Evolutionary conservation across 2,113 vertebrate genomes (phyloP).

Genomic region (Tupaia tana): DNA sequence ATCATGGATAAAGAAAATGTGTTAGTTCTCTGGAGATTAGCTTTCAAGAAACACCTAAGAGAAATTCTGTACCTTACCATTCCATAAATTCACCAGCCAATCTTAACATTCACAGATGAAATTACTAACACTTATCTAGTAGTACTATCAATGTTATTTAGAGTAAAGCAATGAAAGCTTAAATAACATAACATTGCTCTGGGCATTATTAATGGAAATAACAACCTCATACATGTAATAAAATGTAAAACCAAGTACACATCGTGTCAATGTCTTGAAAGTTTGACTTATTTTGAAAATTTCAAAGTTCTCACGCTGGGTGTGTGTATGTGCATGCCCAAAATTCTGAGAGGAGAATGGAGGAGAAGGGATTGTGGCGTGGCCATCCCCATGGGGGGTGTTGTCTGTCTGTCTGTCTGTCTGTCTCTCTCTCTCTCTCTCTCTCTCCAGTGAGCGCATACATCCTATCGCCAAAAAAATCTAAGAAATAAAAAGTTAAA

Average conservation of each 20-base stretch:
- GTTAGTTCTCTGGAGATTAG: neutral
- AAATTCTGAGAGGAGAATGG: no score
- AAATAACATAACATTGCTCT: slow-evolving; percentile 19
- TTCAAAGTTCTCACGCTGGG: neutral
- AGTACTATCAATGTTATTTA: neutral
- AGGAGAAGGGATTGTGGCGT: no score
- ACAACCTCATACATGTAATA: neutral
- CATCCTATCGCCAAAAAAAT: no score
- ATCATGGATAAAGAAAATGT: neutral
- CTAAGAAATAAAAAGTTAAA: no score
- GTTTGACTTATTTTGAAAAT: neutral
- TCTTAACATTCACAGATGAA: neutral
- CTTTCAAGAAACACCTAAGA: neutral
- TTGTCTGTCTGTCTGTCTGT: no score
- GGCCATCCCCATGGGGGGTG: no score
- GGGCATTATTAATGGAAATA: slow-evolving; percentile 17
- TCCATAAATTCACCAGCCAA: neutral
- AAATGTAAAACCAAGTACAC: neutral
- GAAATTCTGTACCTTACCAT: neutral
- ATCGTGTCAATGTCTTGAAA: neutral
- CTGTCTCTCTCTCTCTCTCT: no score
- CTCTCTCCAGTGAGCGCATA: no score
- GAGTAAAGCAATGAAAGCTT: slow-evolving; percentile 15
- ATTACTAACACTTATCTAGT: slow-evolving; percentile 12
- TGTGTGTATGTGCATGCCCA: no score